Evolutionary conservation across 2,113 vertebrate species (phyloP).

Genomic region (Puntigrus tetrazona): DNA sequence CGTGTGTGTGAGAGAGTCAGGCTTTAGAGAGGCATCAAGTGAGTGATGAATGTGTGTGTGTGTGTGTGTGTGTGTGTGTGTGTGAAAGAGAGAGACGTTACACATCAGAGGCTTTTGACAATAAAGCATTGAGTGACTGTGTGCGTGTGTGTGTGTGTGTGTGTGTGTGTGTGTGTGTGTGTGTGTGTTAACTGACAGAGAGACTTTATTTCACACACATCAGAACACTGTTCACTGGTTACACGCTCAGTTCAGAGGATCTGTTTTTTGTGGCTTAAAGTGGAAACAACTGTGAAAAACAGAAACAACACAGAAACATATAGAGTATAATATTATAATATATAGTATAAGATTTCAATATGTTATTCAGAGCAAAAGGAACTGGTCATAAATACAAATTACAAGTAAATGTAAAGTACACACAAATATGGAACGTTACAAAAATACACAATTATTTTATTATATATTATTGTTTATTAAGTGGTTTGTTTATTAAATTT

Average conservation of each 20-base stretch:
- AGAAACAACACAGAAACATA: background rate
- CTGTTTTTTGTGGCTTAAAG: background rate
- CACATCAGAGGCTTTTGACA: slow-evolving; percentile 3
- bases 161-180: background rate
- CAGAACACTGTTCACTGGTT: background rate
- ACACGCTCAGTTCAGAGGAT: background rate
- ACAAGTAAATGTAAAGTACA: too few species aligned
- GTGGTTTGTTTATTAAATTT: too few species aligned
- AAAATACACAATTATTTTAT: too few species aligned
- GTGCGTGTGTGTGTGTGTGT: background rate
- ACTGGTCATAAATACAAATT: too few species aligned
- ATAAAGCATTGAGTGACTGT: background rate
- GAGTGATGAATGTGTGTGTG: too few species aligned
- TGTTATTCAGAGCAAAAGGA: too few species aligned
- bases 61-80: background rate
- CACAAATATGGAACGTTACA: too few species aligned
- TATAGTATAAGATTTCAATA: too few species aligned
- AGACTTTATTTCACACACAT: background rate
- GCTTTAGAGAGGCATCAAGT: too few species aligned
- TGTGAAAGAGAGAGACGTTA: background rate
- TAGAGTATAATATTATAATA: too few species aligned
- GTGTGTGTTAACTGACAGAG: background rate
- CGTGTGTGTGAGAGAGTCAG: too few species aligned
- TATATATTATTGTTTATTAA: too few species aligned
- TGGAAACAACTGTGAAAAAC: background rate